These are phyloP conservation scores for Gymnogyps californianus DNA, from an alignment of 2,113 vertebrate genomes.

Conservation along the genomic window DNA sequence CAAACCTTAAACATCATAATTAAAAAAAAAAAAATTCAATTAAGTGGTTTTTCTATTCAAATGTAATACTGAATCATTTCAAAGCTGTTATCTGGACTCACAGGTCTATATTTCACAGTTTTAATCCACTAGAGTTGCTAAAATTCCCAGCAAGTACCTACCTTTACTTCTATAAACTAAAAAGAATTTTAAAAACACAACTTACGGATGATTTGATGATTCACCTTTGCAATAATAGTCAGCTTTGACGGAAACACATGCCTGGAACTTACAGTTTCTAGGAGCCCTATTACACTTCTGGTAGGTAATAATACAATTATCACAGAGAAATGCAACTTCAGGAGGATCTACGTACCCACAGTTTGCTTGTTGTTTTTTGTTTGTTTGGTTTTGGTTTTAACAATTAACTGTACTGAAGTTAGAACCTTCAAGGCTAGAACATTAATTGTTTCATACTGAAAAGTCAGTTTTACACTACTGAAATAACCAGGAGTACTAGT, in stretches of 20 bases:
- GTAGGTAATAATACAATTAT: neutral
- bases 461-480: neutral
- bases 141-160: neutral
- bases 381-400: neutral
- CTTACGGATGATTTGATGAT: neutral
- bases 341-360: neutral
- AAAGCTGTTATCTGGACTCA: neutral
- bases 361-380: neutral
- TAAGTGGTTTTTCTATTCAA: neutral
- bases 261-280: neutral
- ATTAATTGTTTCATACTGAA: neutral
- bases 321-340: neutral
- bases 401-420: neutral
- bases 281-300: neutral
- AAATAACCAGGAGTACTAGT: neutral
- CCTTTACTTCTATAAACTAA: neutral
- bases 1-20: neutral
- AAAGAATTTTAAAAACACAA: neutral
- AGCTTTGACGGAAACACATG: neutral
- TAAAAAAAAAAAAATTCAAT: neutral
- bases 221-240: neutral
- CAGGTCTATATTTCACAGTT: neutral
- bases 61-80: neutral
- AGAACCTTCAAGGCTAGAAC: neutral
- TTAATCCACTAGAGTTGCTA: neutral